These are phyloP conservation scores for Ifrita kowaldi DNA, from an alignment of 2,113 vertebrate species.

Conservation along the genomic window DNA sequence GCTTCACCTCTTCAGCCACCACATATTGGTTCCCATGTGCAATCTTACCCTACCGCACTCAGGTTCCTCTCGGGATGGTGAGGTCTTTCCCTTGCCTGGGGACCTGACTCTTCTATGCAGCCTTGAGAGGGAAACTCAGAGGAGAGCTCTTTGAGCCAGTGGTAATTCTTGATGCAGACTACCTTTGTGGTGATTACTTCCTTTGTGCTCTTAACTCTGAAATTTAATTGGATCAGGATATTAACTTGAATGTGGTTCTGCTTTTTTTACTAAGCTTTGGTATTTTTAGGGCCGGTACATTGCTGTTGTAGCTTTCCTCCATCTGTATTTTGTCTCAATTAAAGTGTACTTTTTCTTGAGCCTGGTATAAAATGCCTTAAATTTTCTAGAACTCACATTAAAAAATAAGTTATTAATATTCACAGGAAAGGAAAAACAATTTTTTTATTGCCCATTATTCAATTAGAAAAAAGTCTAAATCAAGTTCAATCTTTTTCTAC, in stretches of 20 bases:
- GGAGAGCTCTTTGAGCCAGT: neutral
- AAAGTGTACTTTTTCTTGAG: neutral
- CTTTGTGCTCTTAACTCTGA: neutral
- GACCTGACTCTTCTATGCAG: neutral
- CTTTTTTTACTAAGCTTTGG: neutral
- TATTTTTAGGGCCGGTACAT: neutral
- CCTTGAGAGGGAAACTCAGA: neutral
- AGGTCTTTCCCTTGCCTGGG: neutral
- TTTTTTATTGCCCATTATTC: neutral
- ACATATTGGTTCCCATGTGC: rapidly evolving
- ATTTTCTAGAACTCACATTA: neutral
- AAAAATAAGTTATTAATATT: neutral
- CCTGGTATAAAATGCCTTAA: neutral
- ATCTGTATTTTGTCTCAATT: neutral
- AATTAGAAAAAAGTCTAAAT: neutral
- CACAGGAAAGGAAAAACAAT: neutral
- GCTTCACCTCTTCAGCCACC: neutral
- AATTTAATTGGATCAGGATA: neutral
- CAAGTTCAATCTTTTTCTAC: neutral
- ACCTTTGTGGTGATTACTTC: neutral
- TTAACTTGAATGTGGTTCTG: neutral
- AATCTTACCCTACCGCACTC: neutral
- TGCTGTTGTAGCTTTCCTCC: neutral
- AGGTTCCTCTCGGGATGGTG: rapidly evolving
- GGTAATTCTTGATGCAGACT: neutral